Conservation (phyloP, 2,113 vertebrate genomes). For the Hippolais icterina region DNA sequence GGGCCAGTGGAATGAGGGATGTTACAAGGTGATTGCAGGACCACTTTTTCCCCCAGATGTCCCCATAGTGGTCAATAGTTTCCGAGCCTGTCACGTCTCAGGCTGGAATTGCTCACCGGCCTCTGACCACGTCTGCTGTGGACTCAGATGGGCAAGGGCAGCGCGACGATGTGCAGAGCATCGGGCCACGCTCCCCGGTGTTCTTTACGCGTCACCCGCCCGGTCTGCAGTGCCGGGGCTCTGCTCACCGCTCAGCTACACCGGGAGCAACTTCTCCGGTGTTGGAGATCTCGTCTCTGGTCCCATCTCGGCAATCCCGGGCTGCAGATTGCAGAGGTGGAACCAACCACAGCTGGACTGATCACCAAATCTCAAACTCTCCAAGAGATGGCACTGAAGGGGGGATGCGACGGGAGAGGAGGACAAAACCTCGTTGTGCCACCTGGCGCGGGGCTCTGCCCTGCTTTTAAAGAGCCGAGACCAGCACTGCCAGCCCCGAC, state of each 20-base stretch:
- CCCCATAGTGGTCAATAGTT: neutral
- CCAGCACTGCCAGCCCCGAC: neutral
- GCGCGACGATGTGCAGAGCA: accelerated
- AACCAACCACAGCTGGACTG: accelerated
- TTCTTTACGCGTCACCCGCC: accelerated
- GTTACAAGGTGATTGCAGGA: neutral
- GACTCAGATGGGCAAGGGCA: neutral
- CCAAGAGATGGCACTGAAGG: neutral
- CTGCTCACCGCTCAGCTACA: accelerated
- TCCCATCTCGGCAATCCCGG: no score
- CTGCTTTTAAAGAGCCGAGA: neutral
- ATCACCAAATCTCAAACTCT: neutral
- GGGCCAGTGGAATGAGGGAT: neutral
- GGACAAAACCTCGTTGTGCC: neutral
- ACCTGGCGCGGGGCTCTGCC: neutral
- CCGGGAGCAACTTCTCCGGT: accelerated
- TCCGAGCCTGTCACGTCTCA: no score
- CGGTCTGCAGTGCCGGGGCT: neutral
- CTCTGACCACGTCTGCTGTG: neutral
- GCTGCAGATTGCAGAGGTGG: neutral
- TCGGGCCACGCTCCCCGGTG: accelerated
- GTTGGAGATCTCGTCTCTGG: neutral
- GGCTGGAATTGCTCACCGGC: neutral
- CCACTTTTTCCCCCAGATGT: neutral
- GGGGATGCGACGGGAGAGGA: neutral